phyloP scores from a whole-genome alignment of 2,888 invertebrate species.

The Cosmia pyralina region DNA sequence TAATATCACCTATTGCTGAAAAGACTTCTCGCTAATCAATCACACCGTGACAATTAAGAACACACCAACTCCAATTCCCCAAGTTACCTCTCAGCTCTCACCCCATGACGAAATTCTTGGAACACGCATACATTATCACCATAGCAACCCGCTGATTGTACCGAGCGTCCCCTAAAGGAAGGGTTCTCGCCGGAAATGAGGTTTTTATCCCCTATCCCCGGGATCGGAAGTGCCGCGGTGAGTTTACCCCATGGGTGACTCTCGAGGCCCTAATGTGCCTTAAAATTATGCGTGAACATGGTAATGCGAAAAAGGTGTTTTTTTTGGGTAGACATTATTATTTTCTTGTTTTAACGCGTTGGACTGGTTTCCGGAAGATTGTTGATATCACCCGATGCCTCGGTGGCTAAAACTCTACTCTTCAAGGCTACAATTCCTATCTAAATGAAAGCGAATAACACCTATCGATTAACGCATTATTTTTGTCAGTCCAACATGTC shows the following conservation, averaged over 20 bases:
- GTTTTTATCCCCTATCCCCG: conserved; percentile 79
- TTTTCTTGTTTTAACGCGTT: conserved; percentile 5
- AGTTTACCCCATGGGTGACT: conserved; percentile 60
- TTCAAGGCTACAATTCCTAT: too few relatives aligned
- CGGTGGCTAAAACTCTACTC: too few relatives aligned
- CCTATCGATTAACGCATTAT: too few relatives aligned
- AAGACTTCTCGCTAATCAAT: background rate
- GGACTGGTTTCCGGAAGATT: too few relatives aligned
- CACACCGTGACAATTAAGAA: background rate
- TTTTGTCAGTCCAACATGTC: too few relatives aligned
- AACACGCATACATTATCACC: conserved; percentile 62
- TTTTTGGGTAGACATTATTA: background rate
- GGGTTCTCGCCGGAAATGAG: conserved; percentile 86
- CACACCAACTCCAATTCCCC: conserved; percentile 4
- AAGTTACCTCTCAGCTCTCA: conserved; percentile 16
- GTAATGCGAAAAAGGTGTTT: conserved; percentile 43
- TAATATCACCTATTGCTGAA: background rate
- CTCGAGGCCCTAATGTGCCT: conserved; percentile 52
- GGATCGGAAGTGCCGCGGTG: conserved; percentile 76
- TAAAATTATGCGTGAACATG: conserved; percentile 31
- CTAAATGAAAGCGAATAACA: too few relatives aligned
- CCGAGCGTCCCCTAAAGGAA: conserved; percentile 74
- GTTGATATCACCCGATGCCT: too few relatives aligned
- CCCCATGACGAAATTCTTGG: conserved; percentile 29
- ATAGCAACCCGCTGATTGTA: conserved; percentile 69